Evolutionary conservation across 2,888 invertebrate genomes (phyloP).

Genomic region (Diarsia dahlii): DNA sequence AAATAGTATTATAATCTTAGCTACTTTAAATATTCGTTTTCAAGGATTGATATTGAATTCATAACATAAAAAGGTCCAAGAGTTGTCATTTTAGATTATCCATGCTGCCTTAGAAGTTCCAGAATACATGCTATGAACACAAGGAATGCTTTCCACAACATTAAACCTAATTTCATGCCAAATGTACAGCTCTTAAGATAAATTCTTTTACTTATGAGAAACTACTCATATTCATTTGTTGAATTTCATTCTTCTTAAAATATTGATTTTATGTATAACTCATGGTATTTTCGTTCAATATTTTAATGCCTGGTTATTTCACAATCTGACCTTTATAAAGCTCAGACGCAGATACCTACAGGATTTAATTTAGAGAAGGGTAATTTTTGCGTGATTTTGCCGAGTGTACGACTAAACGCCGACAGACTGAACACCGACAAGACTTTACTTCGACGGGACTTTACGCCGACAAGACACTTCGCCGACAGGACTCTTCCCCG

Average conservation of each 20-base stretch:
- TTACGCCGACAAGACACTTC: too few species aligned
- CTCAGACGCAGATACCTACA: too few species aligned
- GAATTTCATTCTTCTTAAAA: neutral
- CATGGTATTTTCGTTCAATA: neutral
- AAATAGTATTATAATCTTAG: slow-evolving; percentile 27
- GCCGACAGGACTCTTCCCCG: too few species aligned
- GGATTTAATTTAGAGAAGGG: too few species aligned
- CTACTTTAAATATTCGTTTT: slow-evolving; percentile 8
- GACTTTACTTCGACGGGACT: too few species aligned
- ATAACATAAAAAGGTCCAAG: neutral
- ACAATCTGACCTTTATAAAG: too few species aligned
- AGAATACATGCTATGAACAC: slow-evolving; percentile 25
- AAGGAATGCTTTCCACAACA: slow-evolving; percentile 46
- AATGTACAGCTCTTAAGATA: slow-evolving; percentile 11
- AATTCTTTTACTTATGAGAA: neutral
- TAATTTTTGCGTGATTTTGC: too few species aligned
- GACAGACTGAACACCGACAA: too few species aligned
- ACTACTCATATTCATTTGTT: neutral
- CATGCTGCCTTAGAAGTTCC: neutral
- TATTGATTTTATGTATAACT: neutral
- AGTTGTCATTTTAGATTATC: neutral
- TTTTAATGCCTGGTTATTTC: too few species aligned
- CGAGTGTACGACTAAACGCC: too few species aligned
- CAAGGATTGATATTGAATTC: neutral
- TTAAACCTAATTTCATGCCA: slow-evolving; percentile 46